Base-by-base conservation (phyloP, 2,113 vertebrate genomes). In the Leucosticte australis region DNA sequence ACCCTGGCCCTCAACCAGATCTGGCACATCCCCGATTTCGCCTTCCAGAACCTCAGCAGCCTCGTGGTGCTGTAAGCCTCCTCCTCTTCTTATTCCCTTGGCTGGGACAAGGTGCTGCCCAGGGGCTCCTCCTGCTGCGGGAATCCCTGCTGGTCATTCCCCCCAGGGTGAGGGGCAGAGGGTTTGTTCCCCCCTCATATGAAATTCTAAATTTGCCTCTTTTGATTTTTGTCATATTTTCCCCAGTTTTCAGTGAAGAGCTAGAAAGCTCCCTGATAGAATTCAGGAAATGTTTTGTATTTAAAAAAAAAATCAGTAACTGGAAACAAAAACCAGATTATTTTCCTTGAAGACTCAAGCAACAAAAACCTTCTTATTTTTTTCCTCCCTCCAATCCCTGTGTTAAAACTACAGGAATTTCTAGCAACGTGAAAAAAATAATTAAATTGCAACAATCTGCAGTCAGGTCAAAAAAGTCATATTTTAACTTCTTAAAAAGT, bases 1-100 rank as follows among this genome's bases (percentile, higher is more conserved):
- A 99, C 99, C 27, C 95, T 99, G 97, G 99, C 99, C 21, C 99
- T 99, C 96, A 99, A 99, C 98, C 98, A 96, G 86, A 99, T 99
- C 98, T 97, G 97, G 92, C 97, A 98, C 96, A 98, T 99, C 94
- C 99, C 99, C 0, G 99, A 99, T 87, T 98, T 97, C 5, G 99
- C 99, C 83, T 99, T 99, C 97, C 98, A 98, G 97, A 99, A 99
- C 97, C 99, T 99, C 95, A 98, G 98, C 90, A 99, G 98, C 97
- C 99, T 99, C 28, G 98, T 99, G 55, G 99, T 99, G 87, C 97
- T 99, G 99, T 99, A 97, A 98, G 99, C 98, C 69, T 81, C 33
- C 24, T 92, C 33, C 7, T 0, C 22, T 92, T 52, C 15, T 69
- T 73, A 15, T 10, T 39, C n/a, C 33, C 23, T 49, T 0, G 1